Percentiles rank a stretch among this genome's conserved stretches.
Evolutionary conservation across 1,140 invertebrate species (phyloP).

Genomic region (Hormaphis cornu): DNA sequence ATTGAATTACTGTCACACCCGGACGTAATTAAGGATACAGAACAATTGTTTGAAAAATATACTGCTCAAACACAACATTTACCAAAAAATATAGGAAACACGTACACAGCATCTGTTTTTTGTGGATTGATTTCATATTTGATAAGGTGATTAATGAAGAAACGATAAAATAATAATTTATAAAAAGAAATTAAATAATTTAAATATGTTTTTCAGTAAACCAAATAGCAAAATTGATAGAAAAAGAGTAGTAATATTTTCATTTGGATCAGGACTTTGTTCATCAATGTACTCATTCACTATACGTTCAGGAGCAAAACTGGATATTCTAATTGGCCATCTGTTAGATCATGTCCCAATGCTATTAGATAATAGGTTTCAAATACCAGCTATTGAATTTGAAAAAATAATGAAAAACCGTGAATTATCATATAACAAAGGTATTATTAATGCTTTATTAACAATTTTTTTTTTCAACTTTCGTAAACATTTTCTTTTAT

Average conservation of each 20-base stretch:
- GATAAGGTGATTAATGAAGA: slow-evolving; percentile 45
- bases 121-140: slow-evolving; percentile 81
- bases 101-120: slow-evolving; percentile 97
- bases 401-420: slow-evolving; percentile 64
- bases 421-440: slow-evolving; percentile 47
- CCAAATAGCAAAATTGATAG: slow-evolving; percentile 58
- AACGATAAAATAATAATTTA: background rate
- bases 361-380: slow-evolving; percentile 48
- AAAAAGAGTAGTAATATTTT: slow-evolving; percentile 80
- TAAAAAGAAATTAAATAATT: background rate
- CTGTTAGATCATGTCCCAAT: slow-evolving; percentile 53
- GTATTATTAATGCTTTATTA: slow-evolving; percentile 51
- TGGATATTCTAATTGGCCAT: slow-evolving; percentile 58
- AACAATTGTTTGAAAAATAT: slow-evolving; percentile 54
- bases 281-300: slow-evolving; percentile 89
- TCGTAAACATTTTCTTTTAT: no score
- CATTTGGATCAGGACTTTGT: slow-evolving; percentile 93
- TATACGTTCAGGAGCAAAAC: slow-evolving; percentile 50
- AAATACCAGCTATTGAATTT: slow-evolving; percentile 59
- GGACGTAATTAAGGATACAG: background rate
- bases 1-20: background rate
- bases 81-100: slow-evolving; percentile 84
- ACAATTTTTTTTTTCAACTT: background rate
- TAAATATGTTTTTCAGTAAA: slow-evolving; percentile 44
- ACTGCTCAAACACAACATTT: slow-evolving; percentile 77